Base-by-base conservation (phyloP, 2,113 vertebrate species). In the Cochlearius cochlearius region DNA sequence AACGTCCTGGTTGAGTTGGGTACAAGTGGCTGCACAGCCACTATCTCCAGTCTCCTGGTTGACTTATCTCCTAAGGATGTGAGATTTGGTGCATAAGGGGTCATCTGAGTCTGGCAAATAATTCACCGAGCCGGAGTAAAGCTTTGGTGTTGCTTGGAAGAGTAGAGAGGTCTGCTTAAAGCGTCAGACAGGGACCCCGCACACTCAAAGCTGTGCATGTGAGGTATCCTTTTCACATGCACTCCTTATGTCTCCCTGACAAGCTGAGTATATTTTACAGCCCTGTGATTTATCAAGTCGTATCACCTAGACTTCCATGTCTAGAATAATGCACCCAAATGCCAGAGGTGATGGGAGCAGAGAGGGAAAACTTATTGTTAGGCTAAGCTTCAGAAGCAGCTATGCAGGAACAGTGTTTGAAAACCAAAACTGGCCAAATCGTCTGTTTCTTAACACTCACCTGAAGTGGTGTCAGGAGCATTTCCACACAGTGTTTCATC, bases 401-500 rank as follows among this genome's bases (percentile, higher is more conserved):
- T 69, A n/a, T 22, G 14, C 7, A 6, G 9, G 25, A 90, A 90
- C 6, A 49, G 3, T 12, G 11, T 62, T 90, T 86, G 36, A 43
- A 71, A 89, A 78, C 72, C 15, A 75, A 91, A 78, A 79, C 15
- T 25, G 38, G 21, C 8, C 7, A 36, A 73, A 66, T 11, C 12
- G 11, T 63, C 59, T 62, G 8, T 83, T 93, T 95, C 22, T 69
- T 90, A 94, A 83, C 29, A 62, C 49, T 91, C 66, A 98, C 93
- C 92, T 93, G 93, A 97, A 82, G 64, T 87, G 43, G 27, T 68
- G 66, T 96, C 92, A 68, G 85, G 53, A 94, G 76, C 64, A 86
- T 95, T 96, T 89, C 88, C 85, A 86, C 38, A 60, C 17, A 39
- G 82, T 59, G 1, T 93, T 69, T 98, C 97, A 92, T 98, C 97